Base-by-base conservation (phyloP, 1,140 invertebrate genomes). In the Geopemphigus sp. region DNA sequence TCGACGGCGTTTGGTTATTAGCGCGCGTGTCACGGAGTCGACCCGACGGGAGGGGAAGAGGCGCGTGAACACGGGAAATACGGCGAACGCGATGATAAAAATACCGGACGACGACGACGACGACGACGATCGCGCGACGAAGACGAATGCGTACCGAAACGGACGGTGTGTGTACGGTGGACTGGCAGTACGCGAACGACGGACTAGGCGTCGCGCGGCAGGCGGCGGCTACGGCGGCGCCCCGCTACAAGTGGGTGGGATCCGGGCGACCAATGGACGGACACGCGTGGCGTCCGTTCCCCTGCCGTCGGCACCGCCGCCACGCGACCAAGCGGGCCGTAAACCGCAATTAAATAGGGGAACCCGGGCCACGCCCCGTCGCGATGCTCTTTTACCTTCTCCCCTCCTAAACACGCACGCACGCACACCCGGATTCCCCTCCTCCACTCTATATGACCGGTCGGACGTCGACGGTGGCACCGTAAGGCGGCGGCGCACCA, bases 341-440 rank as follows among this genome's bases (percentile, higher is more conserved):
- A 32, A 78, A 78, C 74, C 74, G 74, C 74, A 78, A 78, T 78
- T 78, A 78, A 78, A 78, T 63, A 78, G 74, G 74, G 74, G 74
- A 29, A n/a, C 73, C n/a, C 54, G 57, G 57, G 53, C 39, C 56
- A 78, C 74, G 57, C 74, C 57, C 29, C 57, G 15, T 57, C 12
- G 47, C 56, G 72, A 73, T n/a, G n/a, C n/a, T n/a, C n/a, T n/a
- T n/a, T n/a, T n/a, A n/a, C n/a, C n/a, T n/a, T n/a, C n/a, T n/a
- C n/a, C n/a, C n/a, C n/a, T n/a, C n/a, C n/a, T n/a, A n/a, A n/a
- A n/a, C n/a, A n/a, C n/a, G n/a, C n/a, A n/a, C n/a, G n/a, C n/a
- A n/a, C n/a, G n/a, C n/a, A n/a, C n/a, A n/a, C n/a, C n/a, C n/a
- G n/a, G n/a, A n/a, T n/a, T n/a, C n/a, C n/a, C n/a, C n/a, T n/a